These are phyloP conservation scores for Euzophera pinguis DNA, from an alignment of 2,888 invertebrate species.

Conservation along the genomic window DNA sequence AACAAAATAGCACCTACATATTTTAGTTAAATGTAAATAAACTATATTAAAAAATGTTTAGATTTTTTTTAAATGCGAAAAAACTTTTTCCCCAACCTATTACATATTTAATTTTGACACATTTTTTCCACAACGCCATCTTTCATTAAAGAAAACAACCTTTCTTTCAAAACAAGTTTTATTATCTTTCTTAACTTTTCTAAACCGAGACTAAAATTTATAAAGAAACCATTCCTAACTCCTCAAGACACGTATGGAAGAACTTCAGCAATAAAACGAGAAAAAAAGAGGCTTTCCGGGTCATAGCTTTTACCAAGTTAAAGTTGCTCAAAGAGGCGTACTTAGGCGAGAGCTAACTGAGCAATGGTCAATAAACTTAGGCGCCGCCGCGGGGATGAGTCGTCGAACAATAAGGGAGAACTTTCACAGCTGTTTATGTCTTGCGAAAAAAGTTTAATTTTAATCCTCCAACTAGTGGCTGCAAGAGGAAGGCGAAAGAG, in stretches of 20 bases:
- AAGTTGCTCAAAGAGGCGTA: constrained; percentile 67
- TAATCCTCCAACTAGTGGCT: constrained; percentile 33
- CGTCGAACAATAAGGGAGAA: constrained; percentile 53
- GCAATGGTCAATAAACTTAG: constrained; percentile 69
- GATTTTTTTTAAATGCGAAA: too few species aligned
- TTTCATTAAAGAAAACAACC: too few species aligned
- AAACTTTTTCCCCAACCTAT: too few species aligned
- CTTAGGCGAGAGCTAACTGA: constrained; percentile 53
- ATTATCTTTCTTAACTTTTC: background rate
- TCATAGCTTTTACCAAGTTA: constrained; percentile 64
- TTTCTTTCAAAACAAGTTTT: too few species aligned
- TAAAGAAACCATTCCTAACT: constrained; percentile 51
- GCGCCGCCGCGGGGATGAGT: constrained; percentile 45
- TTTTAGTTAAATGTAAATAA: too few species aligned
- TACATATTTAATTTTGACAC: too few species aligned
- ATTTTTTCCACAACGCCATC: too few species aligned
- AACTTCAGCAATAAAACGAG: constrained; percentile 72
- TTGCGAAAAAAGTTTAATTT: constrained; percentile 46
- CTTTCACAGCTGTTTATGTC: constrained; percentile 50
- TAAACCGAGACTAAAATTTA: constrained; percentile 24
- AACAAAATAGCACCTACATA: too few species aligned
- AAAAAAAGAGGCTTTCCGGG: constrained; percentile 57
- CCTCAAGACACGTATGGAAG: constrained; percentile 63
- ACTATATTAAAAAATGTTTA: too few species aligned
- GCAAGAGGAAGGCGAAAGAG: constrained; percentile 21